Percentiles rank a stretch among this genome's conserved stretches.
These are phyloP conservation scores for Gibbula magus DNA, from an alignment of 2,888 invertebrate genomes.

Conservation along the genomic window DNA sequence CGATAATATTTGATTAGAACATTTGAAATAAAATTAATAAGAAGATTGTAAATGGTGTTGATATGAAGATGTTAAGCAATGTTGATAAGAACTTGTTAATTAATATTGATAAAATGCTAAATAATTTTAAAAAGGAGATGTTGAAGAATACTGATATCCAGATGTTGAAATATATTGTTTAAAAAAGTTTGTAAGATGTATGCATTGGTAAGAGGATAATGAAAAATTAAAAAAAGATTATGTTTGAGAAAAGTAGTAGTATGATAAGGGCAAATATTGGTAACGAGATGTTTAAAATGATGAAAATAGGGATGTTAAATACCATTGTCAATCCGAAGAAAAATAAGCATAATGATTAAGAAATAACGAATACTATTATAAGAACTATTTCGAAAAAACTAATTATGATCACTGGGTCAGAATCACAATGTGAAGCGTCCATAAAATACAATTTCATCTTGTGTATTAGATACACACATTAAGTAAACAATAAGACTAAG, in stretches of 20 bases:
- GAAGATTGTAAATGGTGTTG: no score
- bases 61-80: not conserved
- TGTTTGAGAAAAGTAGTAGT: no score
- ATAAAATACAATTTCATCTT: not conserved
- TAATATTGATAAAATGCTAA: not conserved
- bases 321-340: no score
- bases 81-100: not conserved
- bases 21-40: no score
- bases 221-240: not conserved
- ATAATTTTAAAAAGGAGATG: not conserved
- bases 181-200: not conserved
- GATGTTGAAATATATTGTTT: not conserved
- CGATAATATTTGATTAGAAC: no score
- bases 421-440: not conserved
- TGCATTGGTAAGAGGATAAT: not conserved
- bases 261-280: no score
- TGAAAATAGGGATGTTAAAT: no score
- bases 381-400: not conserved
- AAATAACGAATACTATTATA: not conserved
- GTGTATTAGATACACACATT: no score
- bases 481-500: no score
- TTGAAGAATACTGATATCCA: not conserved
- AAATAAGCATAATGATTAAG: no score
- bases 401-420: not conserved
- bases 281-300: no score